phyloP scores from a whole-genome alignment of 2,113 vertebrate genomes.

The Riparia riparia region DNA sequence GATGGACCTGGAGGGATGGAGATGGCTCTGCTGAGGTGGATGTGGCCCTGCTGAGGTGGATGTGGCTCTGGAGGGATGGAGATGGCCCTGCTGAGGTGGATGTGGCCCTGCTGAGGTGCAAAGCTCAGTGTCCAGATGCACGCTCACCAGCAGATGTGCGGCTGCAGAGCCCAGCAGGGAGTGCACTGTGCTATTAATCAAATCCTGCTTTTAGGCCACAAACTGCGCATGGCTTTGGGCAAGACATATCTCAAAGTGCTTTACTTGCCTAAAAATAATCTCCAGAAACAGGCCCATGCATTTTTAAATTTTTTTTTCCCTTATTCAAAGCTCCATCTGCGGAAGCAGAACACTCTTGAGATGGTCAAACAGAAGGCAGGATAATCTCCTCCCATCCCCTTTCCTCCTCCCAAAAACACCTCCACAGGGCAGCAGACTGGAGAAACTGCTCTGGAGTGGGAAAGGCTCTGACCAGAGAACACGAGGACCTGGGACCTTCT shows the following conservation, averaged over 20 bases:
- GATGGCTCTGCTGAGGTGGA: not conserved
- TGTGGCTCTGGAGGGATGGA: rapidly evolving
- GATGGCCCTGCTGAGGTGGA: rapidly evolving
- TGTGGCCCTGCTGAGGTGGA: rapidly evolving
- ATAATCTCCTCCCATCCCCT: not conserved
- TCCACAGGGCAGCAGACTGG: slow-evolving; percentile 4
- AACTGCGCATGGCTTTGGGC: slow-evolving; percentile 9
- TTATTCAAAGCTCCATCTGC: slow-evolving; percentile 34
- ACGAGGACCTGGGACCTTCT: not conserved
- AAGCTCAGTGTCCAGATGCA: not conserved
- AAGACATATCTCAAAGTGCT: slow-evolving; percentile 39
- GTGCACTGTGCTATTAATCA: slow-evolving; percentile 21
- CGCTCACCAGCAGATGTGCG: not conserved
- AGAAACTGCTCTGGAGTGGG: not conserved
- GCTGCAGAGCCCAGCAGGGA: not conserved
- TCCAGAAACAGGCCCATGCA: not conserved
- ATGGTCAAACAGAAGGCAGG: slow-evolving; percentile 55
- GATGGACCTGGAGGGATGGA: no score
- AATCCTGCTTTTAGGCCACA: slow-evolving; percentile 49
- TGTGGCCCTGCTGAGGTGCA: not conserved
- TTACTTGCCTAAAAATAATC: slow-evolving; percentile 46
- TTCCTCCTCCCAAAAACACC: slow-evolving; percentile 13
- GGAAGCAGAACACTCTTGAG: slow-evolving; percentile 46
- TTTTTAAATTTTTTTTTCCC: not conserved
- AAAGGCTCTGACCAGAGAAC: not conserved